These are phyloP conservation scores for Epistrophe eligans DNA, from an alignment of 2,888 invertebrate genomes.

Conservation along the genomic window DNA sequence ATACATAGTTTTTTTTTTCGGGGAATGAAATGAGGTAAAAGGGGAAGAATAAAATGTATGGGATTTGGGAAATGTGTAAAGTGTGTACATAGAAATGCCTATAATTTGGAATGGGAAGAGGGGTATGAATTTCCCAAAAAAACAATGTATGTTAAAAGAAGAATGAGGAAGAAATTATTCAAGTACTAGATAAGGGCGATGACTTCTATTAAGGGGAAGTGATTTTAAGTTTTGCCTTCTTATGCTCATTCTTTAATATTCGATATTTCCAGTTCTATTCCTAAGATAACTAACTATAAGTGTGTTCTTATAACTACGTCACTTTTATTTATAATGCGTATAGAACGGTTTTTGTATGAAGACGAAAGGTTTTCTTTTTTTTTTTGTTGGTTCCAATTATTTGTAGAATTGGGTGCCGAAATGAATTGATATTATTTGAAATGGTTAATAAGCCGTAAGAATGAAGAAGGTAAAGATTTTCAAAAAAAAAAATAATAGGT, in stretches of 20 bases:
- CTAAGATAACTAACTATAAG: constrained; percentile 10
- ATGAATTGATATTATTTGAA: constrained; percentile 51
- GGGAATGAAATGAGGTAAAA: constrained; percentile 3
- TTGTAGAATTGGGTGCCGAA: constrained; percentile 34
- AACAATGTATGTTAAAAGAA: neutral
- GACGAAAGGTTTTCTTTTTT: neutral
- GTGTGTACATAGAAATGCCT: constrained; percentile 3
- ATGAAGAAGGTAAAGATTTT: constrained; percentile 24
- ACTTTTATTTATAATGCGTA: constrained; percentile 42
- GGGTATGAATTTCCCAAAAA: constrained; percentile 66
- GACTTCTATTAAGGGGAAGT: constrained; percentile 33
- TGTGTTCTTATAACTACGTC: constrained; percentile 33
- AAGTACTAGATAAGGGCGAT: constrained; percentile 8
- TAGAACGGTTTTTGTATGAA: neutral
- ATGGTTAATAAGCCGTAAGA: constrained; percentile 37
- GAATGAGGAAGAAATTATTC: constrained; percentile 4
- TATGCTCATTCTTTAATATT: neutral
- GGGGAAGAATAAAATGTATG: constrained; percentile 15
- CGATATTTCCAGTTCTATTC: neutral
- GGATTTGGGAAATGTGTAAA: neutral
- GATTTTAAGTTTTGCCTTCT: constrained; percentile 5
- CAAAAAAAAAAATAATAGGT: neutral
- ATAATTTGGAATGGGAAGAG: constrained; percentile 44
- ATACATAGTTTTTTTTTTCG: neutral
- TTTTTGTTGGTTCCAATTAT: neutral